Base-by-base conservation (phyloP, 2,113 vertebrate species). In the Piaya cayana region DNA sequence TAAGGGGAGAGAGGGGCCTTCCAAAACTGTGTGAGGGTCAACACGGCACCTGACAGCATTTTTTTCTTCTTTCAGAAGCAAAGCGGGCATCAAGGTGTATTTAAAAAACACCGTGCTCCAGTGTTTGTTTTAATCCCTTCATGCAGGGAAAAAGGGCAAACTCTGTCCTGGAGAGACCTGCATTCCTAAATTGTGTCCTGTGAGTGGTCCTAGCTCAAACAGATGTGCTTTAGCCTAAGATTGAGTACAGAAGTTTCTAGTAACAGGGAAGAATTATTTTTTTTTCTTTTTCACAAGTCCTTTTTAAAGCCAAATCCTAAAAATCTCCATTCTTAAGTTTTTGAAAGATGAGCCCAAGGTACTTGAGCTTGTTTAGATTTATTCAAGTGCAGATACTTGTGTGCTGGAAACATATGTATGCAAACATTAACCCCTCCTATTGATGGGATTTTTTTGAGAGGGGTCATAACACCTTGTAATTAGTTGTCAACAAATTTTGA, bases 1-100 rank as follows among this genome's bases (percentile, higher is more conserved):
- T 1, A 0, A 12, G 55, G 21, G 55, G 6, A 1, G 1, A 5
- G 13, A 2, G 43, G 0, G 34, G 69, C 64, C 69, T 27, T 6
- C 59, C 7, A 2, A 26, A 25, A 34, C 8, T 0, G 15, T 1
- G 3, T 1, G 32, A 34, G 63, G 30, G 30, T 3, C 69, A 9
- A 71, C 69, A 6, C 25, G 1, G 42, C 1, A 15, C 59, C 30
- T 1, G 20, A 4, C 58, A 13, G 30, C 3, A 0, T 4, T 42
- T 29, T 49, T 25, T 29, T 9, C 47, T 30, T 22, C n/a, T 5
- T 42, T 26, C 11, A 4, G 8, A 58, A 58, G 11, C 0, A 0
- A 26, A 78, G 34, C 25, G 6, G 10, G 12, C 16, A 8, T 20
- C 42, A 7, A 60, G 13, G 47, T 55, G 60, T 23, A 45, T 56